Base-by-base conservation (phyloP, 2,797 vertebrate genomes). In the Catamblyrhynchus diadema region DNA sequence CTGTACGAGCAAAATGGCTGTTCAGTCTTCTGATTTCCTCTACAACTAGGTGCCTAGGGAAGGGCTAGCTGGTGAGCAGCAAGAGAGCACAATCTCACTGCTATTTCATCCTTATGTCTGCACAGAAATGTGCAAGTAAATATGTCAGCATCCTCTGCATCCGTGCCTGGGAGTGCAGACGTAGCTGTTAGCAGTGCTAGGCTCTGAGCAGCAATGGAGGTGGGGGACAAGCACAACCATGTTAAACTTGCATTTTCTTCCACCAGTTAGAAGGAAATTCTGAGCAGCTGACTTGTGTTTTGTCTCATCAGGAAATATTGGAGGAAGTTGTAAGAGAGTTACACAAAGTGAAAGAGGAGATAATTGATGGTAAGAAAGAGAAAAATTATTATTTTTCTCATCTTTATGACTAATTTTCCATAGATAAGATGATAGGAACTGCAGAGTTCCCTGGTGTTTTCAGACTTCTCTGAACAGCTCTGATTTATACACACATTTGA, bases 261-360 rank as follows among this genome's bases (percentile, higher is more conserved):
- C 88, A 87, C 90, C 32, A 3, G 53, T 88, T 74, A 95, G 92
- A 92, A 96, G 89, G 92, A 92, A 88, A 93, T 95, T 96, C 96
- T 96, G 80, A 97, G 90, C 94, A 95, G 92, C 88, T 96, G 89
- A 95, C 81, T 86, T 95, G 88, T 92, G 81, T 97, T 96, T 95
- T 93, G 86, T 95, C 80, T 97, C 88, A 85, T 78, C 97, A 99
- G 99, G 99, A 99, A 98, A 99, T 99, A 97, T 98, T 99, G 98
- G 99, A 99, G 96, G 99, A 99, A 98, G 99, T 99, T 94, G 99
- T 99, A 93, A 99, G 99, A 45, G 99, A 99, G 97, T 98, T 99
- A 94, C 99, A 99, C 98, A 99, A 99, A 96, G 99, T 99, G 96
- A 99, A 99, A 98, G 99, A 99, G 94, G 99, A 99, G 98, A 99